Base-by-base conservation (phyloP, 1,140 invertebrate species). In the Goniozus legneri region DNA sequence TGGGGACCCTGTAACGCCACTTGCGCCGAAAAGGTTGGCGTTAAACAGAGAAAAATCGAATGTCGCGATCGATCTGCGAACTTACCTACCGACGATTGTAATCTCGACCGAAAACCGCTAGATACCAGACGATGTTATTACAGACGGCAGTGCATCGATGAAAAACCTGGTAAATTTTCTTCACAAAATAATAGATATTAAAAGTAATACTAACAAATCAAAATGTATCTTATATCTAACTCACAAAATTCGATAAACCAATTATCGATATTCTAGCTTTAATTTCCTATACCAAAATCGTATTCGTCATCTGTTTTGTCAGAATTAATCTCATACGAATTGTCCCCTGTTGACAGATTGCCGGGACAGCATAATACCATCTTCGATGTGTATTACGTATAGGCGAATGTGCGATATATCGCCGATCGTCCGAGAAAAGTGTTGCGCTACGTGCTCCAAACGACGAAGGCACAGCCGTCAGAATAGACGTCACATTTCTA, bases 1-100 rank as follows among this genome's bases (percentile, higher is more conserved):
- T 71, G 68, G 68, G 58, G 57, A 24, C 36, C 51, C 4, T 71
- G 68, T 39, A 68, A 71, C 31, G 62, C 68, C 13, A 69, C 59
- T 7, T 71, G 68, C 13, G 35, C 47, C 8, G n/a, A 34, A 3
- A 71, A 61, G 42, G 50, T 54, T 13, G 68, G 68, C 7, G 32
- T 66, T 12, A 71, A 68, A 33, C 48, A 34, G 4, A 56, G 68
- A 13, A 52, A 62, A 32, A 58, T 71, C 4, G 53, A 54, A 30
- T 71, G 68, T 43, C 58, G 56, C 16, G 65, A 69, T 45, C 62
- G 64, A 43, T 45, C 44, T 27, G 67, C 61, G 12, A 62, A 67
- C 31, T 52, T 51, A 21, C 12, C 47, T 2, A 64, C 68, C 3
- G 40, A 58, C 14, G 65, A 71, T 47, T 71, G 68, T 40, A 62